A percentile compares a stretch with the other conserved stretches of the same genome.
Conservation (phyloP, 2,797 vertebrate genomes). For the Argya squamiceps region DNA sequence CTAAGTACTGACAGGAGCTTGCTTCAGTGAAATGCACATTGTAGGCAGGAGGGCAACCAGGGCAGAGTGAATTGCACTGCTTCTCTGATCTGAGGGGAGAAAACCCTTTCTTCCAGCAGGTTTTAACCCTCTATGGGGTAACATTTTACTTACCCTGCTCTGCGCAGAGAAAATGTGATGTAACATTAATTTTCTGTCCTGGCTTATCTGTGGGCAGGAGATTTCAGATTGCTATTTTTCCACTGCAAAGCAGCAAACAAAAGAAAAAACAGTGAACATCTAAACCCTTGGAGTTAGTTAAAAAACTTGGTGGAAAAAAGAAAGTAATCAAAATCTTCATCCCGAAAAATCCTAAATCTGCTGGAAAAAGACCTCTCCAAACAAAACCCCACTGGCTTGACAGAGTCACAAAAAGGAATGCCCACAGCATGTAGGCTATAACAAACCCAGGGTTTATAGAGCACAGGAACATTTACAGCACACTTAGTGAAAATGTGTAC, state of each 20-base stretch:
- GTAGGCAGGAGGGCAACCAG: neutral
- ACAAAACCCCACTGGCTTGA: neutral
- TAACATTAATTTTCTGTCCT: neutral
- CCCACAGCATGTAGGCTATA: neutral
- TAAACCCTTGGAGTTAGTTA: neutral
- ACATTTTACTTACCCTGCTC: neutral
- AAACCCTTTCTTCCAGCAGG: neutral
- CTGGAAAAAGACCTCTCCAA: neutral
- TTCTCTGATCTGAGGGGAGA: neutral
- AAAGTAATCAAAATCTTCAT: neutral
- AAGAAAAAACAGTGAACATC: neutral
- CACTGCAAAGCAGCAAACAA: neutral
- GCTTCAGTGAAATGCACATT: neutral
- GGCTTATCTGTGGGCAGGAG: neutral
- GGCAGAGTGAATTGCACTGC: neutral
- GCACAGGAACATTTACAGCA: neutral
- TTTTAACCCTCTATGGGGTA: neutral
- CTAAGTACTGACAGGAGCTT: neutral
- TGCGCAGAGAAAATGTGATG: neutral
- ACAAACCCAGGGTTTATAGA: neutral
- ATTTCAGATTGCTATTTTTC: neutral
- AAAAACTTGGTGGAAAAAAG: neutral
- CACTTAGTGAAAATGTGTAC: neutral
- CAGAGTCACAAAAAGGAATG: neutral
- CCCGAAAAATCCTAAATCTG: neutral